A percentile compares a stretch with the other conserved stretches of the same genome.
These are phyloP conservation scores for Xenopus borealis DNA, from an alignment of 2,113 vertebrate species.

Conservation along the genomic window DNA sequence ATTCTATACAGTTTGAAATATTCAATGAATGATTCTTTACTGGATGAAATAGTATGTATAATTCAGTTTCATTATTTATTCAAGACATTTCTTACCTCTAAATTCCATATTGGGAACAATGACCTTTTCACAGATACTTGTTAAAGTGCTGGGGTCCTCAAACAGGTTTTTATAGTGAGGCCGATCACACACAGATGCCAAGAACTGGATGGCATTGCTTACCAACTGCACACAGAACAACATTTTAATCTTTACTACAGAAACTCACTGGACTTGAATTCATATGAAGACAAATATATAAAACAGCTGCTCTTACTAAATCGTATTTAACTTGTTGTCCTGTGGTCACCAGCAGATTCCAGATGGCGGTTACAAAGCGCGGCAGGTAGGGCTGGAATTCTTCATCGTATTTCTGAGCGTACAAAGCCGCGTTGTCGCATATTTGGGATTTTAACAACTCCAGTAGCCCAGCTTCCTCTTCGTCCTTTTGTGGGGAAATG, in stretches of 20 bases:
- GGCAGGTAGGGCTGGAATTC: slow-evolving; percentile 95
- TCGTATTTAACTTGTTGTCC: slow-evolving; percentile 98
- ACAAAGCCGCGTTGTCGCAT: slow-evolving; percentile 96
- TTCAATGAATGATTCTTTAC: no score
- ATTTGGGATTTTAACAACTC: slow-evolving; percentile 97
- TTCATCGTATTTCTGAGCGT: slow-evolving; percentile 97
- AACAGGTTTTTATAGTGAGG: slow-evolving; percentile 97
- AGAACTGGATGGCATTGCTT: slow-evolving; percentile 96
- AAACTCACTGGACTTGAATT: background rate
- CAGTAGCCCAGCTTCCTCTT: slow-evolving; percentile 93
- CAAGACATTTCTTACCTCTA: slow-evolving; percentile 75
- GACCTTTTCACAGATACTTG: slow-evolving; percentile 98
- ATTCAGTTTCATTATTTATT: no score
- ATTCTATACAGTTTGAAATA: no score
- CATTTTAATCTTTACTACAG: background rate
- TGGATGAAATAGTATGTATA: no score
- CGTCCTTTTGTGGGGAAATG: slow-evolving; percentile 71
- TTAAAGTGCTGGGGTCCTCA: slow-evolving; percentile 94
- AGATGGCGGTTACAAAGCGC: slow-evolving; percentile 94
- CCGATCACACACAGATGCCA: slow-evolving; percentile 95
- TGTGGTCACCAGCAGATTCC: slow-evolving; percentile 95
- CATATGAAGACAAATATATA: background rate
- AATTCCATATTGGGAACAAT: slow-evolving; percentile 99
- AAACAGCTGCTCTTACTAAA: slow-evolving; percentile 72
- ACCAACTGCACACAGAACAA: slow-evolving; percentile 71